These are phyloP conservation scores for Dermatemys mawii DNA, from an alignment of 2,113 vertebrate genomes.

Conservation along the genomic window DNA sequence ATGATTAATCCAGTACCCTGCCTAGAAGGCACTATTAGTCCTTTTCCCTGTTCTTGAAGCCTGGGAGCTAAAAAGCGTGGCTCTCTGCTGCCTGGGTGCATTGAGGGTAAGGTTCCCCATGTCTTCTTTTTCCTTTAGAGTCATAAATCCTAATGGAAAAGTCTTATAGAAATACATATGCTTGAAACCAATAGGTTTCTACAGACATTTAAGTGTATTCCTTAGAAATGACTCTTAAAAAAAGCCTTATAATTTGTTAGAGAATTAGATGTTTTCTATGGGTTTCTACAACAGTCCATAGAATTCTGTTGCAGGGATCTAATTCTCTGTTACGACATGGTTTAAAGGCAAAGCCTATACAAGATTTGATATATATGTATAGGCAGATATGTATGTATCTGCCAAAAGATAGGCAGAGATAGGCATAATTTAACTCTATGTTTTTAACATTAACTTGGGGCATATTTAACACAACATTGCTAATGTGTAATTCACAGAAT, in stretches of 20 bases:
- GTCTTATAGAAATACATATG: background rate
- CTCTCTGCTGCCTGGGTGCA: background rate
- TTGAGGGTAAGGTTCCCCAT: accelerated
- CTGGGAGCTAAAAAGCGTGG: background rate
- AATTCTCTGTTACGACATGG: background rate
- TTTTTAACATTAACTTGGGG: background rate
- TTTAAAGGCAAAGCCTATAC: background rate
- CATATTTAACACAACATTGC: background rate
- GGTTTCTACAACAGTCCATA: background rate
- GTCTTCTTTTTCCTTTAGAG: background rate
- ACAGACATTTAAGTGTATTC: background rate
- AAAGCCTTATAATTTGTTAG: background rate
- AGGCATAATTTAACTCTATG: background rate
- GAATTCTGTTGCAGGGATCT: background rate
- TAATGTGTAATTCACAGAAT: background rate
- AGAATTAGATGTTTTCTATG: background rate
- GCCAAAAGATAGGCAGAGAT: background rate
- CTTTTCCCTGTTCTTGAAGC: background rate
- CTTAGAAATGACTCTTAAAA: background rate
- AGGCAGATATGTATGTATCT: too few relatives aligned
- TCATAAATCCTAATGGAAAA: background rate
- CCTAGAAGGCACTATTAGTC: background rate
- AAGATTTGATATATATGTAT: background rate
- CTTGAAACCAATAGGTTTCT: background rate
- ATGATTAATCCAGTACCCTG: accelerated